Evolutionary conservation across 2,888 invertebrate species (phyloP).

Genomic region (Lycocerus yunnanus): DNA sequence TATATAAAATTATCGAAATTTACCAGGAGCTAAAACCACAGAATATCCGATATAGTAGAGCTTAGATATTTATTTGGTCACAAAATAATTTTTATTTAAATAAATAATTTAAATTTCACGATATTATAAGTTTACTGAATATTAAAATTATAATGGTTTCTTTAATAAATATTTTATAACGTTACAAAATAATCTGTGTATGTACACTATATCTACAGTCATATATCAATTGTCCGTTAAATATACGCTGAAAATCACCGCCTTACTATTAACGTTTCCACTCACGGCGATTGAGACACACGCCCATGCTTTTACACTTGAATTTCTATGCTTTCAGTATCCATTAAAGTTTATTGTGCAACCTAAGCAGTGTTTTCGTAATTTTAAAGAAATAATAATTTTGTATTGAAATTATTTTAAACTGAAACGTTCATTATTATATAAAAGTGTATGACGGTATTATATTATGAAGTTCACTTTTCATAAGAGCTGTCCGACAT

Average conservation of each 20-base stretch:
- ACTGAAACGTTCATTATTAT: background rate
- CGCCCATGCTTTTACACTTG: conserved; percentile 38
- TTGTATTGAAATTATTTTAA: background rate
- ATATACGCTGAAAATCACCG: conserved; percentile 35
- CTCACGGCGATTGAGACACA: conserved; percentile 37
- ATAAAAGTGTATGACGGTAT: background rate
- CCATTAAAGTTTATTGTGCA: conserved; percentile 20
- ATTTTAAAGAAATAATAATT: background rate
- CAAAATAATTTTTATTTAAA: no score
- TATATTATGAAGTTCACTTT: no score
- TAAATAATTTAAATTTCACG: no score
- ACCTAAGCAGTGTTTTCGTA: conserved; percentile 8
- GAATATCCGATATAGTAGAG: no score
- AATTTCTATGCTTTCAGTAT: conserved; percentile 20
- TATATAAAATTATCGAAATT: no score
- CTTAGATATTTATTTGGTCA: no score
- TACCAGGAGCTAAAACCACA: no score
- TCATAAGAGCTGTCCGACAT: no score
- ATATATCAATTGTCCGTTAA: conserved; percentile 18
- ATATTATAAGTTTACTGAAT: no score
- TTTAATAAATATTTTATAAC: no score
- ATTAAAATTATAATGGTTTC: no score
- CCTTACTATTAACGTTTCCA: conserved; percentile 37
- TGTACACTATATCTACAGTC: background rate
- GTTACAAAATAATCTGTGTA: background rate